Percentiles rank a stretch among this genome's conserved stretches.
Conservation (phyloP, 2,888 invertebrate species). For the Sisyra nigra region DNA sequence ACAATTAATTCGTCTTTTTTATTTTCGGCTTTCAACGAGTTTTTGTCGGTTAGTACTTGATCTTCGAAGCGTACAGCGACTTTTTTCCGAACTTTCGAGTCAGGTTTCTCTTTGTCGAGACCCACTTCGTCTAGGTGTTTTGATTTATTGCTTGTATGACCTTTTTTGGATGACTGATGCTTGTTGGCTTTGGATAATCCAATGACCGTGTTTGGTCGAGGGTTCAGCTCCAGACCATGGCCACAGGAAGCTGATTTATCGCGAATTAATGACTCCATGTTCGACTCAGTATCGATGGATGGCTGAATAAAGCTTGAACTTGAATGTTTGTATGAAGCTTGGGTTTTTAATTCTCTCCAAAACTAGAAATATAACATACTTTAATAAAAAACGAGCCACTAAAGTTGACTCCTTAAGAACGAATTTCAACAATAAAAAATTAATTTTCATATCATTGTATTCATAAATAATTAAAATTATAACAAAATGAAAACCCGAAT, state of each 20-base stretch:
- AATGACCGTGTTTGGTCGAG: slow-evolving; percentile 42
- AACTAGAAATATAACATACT: slow-evolving; percentile 37
- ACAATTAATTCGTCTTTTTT: neutral
- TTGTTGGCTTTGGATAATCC: slow-evolving; percentile 8
- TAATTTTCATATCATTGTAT: slow-evolving; percentile 6
- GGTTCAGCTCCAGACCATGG: slow-evolving; percentile 51
- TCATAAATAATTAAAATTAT: too few relatives aligned
- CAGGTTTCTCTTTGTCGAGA: neutral
- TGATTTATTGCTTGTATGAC: neutral
- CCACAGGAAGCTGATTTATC: slow-evolving; percentile 70
- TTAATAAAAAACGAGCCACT: too few relatives aligned
- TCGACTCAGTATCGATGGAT: slow-evolving; percentile 20
- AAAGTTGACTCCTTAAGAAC: too few relatives aligned
- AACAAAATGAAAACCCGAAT: too few relatives aligned
- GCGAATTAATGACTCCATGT: slow-evolving; percentile 38
- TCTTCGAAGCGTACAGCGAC: slow-evolving; percentile 6
- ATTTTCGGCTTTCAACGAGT: neutral
- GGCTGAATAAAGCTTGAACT: slow-evolving; percentile 19
- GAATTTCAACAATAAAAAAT: too few relatives aligned
- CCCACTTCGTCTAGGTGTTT: neutral
- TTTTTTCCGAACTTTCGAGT: slow-evolving; percentile 2
- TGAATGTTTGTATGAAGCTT: slow-evolving; percentile 27
- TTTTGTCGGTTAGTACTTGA: neutral
- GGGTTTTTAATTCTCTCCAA: slow-evolving; percentile 55
- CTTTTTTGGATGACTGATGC: neutral